These are phyloP conservation scores for Enteromius fasciolatus DNA, from an alignment of 2,797 vertebrate genomes.

Conservation along the genomic window DNA sequence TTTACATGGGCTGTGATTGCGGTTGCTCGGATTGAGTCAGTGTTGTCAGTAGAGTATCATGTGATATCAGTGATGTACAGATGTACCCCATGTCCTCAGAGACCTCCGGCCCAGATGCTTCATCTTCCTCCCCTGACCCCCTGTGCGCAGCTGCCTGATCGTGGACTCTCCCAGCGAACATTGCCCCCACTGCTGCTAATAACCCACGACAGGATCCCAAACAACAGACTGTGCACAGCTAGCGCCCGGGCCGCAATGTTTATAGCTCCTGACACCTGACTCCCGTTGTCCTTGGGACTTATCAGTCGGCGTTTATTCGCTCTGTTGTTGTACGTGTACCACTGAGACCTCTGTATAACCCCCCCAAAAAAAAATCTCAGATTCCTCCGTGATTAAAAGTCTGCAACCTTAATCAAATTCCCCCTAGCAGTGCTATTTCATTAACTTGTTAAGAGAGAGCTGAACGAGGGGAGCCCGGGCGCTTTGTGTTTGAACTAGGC, in stretches of 20 bases:
- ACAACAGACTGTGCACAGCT: constrained; percentile 65
- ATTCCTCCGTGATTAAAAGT: constrained; percentile 57
- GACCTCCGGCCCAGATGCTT: constrained; percentile 62
- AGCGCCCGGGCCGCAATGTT: constrained; percentile 54
- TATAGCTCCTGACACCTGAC: constrained; percentile 71
- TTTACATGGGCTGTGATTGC: constrained; percentile 14
- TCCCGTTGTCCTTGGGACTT: constrained; percentile 66
- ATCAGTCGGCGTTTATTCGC: constrained; percentile 62
- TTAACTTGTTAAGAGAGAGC: constrained; percentile 60
- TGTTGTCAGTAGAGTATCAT: constrained; percentile 40
- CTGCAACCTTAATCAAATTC: constrained; percentile 66
- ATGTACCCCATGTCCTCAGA: constrained; percentile 54
- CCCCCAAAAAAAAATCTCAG: constrained; percentile 24
- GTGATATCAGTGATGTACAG: constrained; percentile 44
- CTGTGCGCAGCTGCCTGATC: constrained; percentile 53
- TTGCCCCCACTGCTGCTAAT: constrained; percentile 64
- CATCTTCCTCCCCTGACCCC: constrained; percentile 38
- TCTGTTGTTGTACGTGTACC: constrained; percentile 57
- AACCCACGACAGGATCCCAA: constrained; percentile 66
- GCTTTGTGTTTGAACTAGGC: constrained; percentile 41
- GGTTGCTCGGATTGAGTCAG: constrained; percentile 29
- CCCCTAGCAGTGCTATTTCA: constrained; percentile 62
- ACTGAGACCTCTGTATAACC: constrained; percentile 28
- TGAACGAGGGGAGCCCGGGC: constrained; percentile 52
- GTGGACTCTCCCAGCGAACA: constrained; percentile 57